These are phyloP conservation scores for Characodon lateralis DNA, from an alignment of 2,797 vertebrate species.

Conservation along the genomic window DNA sequence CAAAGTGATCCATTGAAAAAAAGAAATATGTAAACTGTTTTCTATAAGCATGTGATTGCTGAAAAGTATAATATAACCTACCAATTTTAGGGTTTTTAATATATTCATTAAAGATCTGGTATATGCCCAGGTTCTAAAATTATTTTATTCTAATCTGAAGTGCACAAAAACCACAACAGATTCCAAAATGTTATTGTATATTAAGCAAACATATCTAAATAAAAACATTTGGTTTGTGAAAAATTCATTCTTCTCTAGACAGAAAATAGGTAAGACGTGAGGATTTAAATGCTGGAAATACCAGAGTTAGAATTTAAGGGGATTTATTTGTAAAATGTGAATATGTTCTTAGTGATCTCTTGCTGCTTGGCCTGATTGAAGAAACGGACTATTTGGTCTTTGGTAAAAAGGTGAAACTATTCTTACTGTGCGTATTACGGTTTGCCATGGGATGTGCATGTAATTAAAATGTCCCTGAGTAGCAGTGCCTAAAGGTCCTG, in stretches of 20 bases:
- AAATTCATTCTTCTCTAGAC: not conserved
- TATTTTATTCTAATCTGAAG: not conserved
- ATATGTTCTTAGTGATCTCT: not conserved
- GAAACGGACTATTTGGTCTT: not conserved
- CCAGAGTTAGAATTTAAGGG: not conserved
- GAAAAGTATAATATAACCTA: not conserved
- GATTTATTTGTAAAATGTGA: not conserved
- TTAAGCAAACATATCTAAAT: not conserved
- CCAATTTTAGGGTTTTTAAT: not conserved
- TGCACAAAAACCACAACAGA: not conserved
- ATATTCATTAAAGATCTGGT: not conserved
- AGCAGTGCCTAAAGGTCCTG: not conserved
- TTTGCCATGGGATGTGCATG: not conserved
- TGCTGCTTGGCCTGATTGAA: not conserved
- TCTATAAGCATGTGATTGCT: not conserved
- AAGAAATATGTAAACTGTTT: not conserved
- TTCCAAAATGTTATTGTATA: not conserved
- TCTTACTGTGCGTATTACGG: not conserved
- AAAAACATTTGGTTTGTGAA: not conserved
- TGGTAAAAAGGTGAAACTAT: not conserved
- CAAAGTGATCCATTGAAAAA: not conserved
- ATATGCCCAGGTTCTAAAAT: not conserved
- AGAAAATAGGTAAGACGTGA: not conserved
- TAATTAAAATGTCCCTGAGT: not conserved
- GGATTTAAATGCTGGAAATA: not conserved